Conservation (phyloP, 64 coral and sea anemone species). For the Pocillopora verrucosa region DNA sequence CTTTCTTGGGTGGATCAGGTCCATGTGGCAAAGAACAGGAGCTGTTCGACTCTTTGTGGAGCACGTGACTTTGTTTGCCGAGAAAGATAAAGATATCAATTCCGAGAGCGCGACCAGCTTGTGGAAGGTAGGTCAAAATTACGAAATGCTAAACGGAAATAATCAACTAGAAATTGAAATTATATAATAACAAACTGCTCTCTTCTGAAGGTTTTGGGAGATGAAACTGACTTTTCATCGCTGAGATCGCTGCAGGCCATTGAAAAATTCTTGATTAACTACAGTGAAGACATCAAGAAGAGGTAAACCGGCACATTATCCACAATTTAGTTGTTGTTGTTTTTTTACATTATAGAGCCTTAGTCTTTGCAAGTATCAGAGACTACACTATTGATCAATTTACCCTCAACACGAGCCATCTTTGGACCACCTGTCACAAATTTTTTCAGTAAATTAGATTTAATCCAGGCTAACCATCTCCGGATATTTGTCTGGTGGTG, state of each 20-base stretch:
- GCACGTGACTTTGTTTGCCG: constrained; percentile 15
- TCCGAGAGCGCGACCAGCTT: not conserved
- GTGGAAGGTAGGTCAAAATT: not conserved
- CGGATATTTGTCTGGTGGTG: too few relatives aligned
- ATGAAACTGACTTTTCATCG: constrained; percentile 29
- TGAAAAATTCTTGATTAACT: constrained; percentile 38
- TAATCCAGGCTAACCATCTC: too few relatives aligned
- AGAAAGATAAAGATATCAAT: not conserved
- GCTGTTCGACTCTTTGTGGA: constrained; percentile 33
- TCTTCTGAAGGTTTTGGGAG: constrained; percentile 21
- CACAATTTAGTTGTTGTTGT: not conserved
- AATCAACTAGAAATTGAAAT: too few relatives aligned
- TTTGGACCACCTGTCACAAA: too few relatives aligned
- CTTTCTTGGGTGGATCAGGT: not conserved
- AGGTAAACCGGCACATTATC: not conserved
- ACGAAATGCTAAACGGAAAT: too few relatives aligned
- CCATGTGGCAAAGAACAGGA: constrained; percentile 42
- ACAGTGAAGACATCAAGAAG: constrained; percentile 24
- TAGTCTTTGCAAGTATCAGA: too few relatives aligned
- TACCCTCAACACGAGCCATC: too few relatives aligned
- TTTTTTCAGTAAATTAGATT: too few relatives aligned
- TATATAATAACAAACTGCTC: too few relatives aligned
- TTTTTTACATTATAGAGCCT: not conserved
- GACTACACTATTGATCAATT: too few relatives aligned
- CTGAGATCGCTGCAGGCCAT: constrained; percentile 14